Evolutionary conservation across 2,113 vertebrate genomes (phyloP).

Genomic region (Notarius lentiginosus): DNA sequence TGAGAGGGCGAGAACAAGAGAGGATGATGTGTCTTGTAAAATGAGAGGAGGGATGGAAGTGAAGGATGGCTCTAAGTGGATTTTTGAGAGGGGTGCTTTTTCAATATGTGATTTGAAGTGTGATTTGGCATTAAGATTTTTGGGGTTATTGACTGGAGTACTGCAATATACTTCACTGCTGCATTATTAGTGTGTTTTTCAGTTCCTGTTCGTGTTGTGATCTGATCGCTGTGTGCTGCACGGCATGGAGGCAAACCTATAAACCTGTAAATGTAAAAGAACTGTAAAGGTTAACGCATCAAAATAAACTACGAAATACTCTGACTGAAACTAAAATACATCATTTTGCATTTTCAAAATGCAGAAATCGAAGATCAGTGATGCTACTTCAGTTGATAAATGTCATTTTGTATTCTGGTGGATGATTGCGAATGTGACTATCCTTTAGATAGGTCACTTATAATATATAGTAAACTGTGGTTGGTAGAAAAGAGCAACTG

Average conservation of each 20-base stretch:
- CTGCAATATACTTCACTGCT: background rate
- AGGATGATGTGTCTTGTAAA: background rate
- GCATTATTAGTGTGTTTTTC: background rate
- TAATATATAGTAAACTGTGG: background rate
- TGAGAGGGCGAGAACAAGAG: background rate
- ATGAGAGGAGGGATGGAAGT: background rate
- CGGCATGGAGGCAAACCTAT: background rate
- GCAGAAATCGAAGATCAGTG: background rate
- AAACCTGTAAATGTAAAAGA: no score
- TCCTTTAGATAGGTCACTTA: background rate
- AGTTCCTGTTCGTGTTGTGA: background rate
- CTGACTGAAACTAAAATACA: background rate
- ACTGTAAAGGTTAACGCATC: background rate
- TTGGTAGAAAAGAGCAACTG: no score
- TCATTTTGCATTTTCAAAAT: background rate
- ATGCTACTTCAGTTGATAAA: background rate
- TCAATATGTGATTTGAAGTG: background rate
- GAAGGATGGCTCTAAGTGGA: constrained; percentile 1
- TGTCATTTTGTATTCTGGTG: background rate
- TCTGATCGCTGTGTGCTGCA: background rate
- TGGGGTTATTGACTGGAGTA: background rate
- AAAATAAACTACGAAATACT: background rate
- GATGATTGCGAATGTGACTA: background rate
- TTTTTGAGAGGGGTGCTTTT: background rate
- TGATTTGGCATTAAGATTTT: background rate